phyloP scores from a whole-genome alignment of 2,113 vertebrate genomes.

The Excalfactoria chinensis region DNA sequence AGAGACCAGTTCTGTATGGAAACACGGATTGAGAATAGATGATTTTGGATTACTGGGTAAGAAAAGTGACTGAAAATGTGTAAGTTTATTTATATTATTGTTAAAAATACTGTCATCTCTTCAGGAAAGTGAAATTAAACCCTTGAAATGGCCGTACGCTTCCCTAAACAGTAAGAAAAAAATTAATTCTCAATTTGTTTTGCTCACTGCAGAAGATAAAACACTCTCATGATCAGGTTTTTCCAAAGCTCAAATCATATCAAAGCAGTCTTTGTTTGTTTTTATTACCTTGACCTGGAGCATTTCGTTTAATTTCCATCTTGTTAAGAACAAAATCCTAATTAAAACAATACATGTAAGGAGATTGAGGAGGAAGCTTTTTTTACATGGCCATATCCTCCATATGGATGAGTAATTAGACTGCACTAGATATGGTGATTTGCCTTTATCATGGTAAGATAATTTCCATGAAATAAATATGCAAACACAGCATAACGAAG shows the following conservation, averaged over 20 bases:
- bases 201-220: not conserved
- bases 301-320: not conserved
- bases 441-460: constrained; percentile 6
- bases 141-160: not conserved
- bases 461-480: not conserved
- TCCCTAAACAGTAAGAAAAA: not conserved
- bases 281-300: not conserved
- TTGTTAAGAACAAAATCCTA: constrained; percentile 12
- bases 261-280: not conserved
- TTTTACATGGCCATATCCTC: not conserved
- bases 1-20: not conserved
- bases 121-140: not conserved
- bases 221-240: not conserved
- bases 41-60: not conserved
- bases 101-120: not conserved
- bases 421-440: not conserved
- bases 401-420: not conserved
- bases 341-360: not conserved
- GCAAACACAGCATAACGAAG: constrained; percentile 28
- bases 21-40: not conserved
- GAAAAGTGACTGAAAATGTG: not conserved
- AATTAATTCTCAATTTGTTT: not conserved
- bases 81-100: not conserved
- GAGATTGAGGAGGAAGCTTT: not conserved
- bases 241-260: not conserved